phyloP scores from a whole-genome alignment of 2,113 vertebrate species.

The Cynopterus brachyotis region DNA sequence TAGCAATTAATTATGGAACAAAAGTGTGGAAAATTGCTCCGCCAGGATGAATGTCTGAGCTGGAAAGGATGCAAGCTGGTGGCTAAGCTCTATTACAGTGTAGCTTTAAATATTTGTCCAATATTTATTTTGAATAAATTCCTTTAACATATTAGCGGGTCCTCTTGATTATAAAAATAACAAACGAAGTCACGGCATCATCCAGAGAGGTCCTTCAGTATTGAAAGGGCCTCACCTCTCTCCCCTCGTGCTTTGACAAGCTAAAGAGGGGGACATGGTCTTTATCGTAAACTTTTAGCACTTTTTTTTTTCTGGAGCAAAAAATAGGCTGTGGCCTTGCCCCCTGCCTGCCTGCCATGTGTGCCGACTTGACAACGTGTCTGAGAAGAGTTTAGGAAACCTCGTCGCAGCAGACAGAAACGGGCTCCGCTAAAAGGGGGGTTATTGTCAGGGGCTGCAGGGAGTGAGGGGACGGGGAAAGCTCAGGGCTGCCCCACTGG shows the following conservation, averaged over 20 bases:
- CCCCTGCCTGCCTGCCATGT: neutral
- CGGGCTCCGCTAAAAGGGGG: neutral
- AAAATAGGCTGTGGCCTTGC: fast-evolving
- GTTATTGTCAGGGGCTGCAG: neutral
- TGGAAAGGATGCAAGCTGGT: neutral
- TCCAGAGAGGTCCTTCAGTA: slow-evolving; percentile 27
- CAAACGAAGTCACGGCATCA: slow-evolving; percentile 52
- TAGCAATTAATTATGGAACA: neutral
- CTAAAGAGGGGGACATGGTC: neutral
- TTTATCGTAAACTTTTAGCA: neutral
- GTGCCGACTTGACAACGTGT: neutral
- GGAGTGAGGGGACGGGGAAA: neutral
- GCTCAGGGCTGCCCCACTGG: fast-evolving
- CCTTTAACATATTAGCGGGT: slow-evolving; percentile 60
- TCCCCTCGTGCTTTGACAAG: neutral
- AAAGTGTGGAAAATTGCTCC: neutral
- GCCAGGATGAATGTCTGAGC: neutral
- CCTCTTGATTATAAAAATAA: slow-evolving; percentile 65
- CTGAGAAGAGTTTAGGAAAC: neutral
- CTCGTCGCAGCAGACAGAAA: neutral
- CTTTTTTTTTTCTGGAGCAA: neutral
- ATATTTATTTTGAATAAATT: slow-evolving; percentile 69
- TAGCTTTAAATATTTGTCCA: slow-evolving; percentile 56
- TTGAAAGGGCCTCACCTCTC: neutral
- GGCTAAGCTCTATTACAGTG: neutral